phyloP scores from a whole-genome alignment of 2,113 vertebrate genomes.

The Rattus norvegicus region GRCr8 NC_086021.1:81646001-81646500 shows the following conservation, averaged over 20 bases:
- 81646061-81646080: conserved; percentile 92
- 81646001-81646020: conserved; percentile 90
- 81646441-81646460: neutral
- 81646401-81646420: neutral
- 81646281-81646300: neutral
- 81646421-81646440: no score
- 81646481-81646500: neutral
- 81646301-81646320: neutral
- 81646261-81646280: neutral
- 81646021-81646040: conserved; percentile 86
- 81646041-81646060: conserved; percentile 92
- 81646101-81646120: conserved; percentile 94
- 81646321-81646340: neutral
- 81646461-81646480: neutral
- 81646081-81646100: conserved; percentile 94
- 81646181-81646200: neutral
- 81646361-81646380: neutral
- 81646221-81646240: neutral
- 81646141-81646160: conserved; percentile 88
- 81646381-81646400: neutral
- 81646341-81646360: neutral
- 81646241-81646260: neutral
- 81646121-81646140: conserved; percentile 92
- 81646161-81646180: conserved; percentile 94
- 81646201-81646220: conserved; percentile 69